Base-by-base conservation (phyloP, 2,888 invertebrate species). In the Acheta domesticus region DNA sequence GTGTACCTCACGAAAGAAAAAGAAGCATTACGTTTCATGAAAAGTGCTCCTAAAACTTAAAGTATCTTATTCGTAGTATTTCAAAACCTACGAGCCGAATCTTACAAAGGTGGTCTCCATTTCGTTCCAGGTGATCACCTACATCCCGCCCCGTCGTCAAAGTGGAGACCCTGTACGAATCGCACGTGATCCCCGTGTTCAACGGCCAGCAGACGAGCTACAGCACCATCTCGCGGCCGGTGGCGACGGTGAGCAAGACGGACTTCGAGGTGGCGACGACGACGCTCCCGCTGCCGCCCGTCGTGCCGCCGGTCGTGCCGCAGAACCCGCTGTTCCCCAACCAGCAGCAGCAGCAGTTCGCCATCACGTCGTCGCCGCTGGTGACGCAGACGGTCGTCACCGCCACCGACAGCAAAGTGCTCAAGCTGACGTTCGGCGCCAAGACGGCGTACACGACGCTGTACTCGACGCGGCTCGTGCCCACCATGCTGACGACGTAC, bases 341-440 rank as follows among this genome's bases (percentile, higher is more conserved):
- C 16, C 80, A 79, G 77, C 79, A 50, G 49, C 81, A 79, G 75
- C 93, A 91, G 76, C 94, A 94, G 83, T 93, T 92, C 85, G 91
- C 93, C 73, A 87, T 95, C 23, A 93, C 93, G 48, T 94, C 94
- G 14, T 93, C 94, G 0, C 94, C 95, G 0, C 89, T 95, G n/a
- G 90, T 96, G 48, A 91, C 93, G 81, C 94, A 93, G 84, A 94
- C 95, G 0, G 88, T 93, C 83, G 91, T 95, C 19, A 93, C 93
- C 1, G 90, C 93, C 82, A 95, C 95, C 0, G 91, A 93, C 82
- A 95, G 95, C 83, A 93, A 94, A 87, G 89, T 96, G 78, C 87
- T 96, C 82, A 95, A 96, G 86, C 88, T 96, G 83, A 96, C 95
- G 16, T 96, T 96, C 85, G 96, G 96, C n/a, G 96, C 96, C 50